Conservation (phyloP, 2,797 vertebrate species). For the Molossus alvarezi region DNA sequence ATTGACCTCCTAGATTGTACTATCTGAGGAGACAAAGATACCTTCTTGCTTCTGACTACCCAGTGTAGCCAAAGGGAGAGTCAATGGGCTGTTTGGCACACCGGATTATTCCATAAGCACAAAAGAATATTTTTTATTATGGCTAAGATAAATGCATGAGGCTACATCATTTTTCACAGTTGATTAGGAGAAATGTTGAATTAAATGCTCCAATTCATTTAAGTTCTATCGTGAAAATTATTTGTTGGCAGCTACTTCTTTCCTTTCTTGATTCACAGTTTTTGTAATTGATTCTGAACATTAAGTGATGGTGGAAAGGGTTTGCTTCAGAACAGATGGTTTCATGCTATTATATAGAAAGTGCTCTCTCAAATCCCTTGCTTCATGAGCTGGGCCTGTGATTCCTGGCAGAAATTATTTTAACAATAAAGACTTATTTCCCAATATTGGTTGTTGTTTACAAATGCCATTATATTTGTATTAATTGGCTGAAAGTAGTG, state of each 20-base stretch:
- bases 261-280: conserved; percentile 63
- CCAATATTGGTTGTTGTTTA: neutral
- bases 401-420: conserved; percentile 60
- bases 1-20: neutral
- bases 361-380: conserved; percentile 58
- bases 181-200: conserved; percentile 54
- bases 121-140: conserved; percentile 6
- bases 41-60: neutral
- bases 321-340: conserved; percentile 57
- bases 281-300: conserved; percentile 67
- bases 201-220: conserved; percentile 59
- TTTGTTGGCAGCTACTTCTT: conserved; percentile 61
- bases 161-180: conserved; percentile 7
- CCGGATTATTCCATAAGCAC: neutral
- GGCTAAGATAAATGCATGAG: conserved; percentile 5
- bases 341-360: conserved; percentile 22
- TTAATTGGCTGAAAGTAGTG: neutral
- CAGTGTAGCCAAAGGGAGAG: neutral
- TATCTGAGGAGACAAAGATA: neutral
- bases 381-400: conserved; percentile 38
- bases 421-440: conserved; percentile 60
- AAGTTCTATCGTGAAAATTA: conserved; percentile 59
- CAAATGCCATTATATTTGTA: conserved; percentile 3
- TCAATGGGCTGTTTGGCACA: neutral
- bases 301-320: conserved; percentile 35